Base-by-base conservation (phyloP, 2,113 vertebrate genomes). In the Ophiodon elongatus region DNA sequence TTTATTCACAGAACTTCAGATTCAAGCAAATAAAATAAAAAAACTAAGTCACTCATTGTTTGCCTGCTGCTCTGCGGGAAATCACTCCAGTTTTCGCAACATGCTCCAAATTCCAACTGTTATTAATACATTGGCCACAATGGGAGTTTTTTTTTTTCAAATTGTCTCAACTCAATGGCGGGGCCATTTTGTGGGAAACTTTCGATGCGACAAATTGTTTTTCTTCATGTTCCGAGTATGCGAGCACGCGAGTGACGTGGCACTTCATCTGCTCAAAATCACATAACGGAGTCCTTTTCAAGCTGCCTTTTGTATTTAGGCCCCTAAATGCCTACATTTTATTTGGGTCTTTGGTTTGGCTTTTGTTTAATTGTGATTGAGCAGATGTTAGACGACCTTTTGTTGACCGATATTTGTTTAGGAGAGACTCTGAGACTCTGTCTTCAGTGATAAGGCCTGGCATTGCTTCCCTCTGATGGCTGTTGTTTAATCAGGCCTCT, bases 401-500 rank as follows among this genome's bases (percentile, higher is more conserved):
- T 83, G 60, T 33, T 64, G 75, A 72, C 62, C 77, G 57, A 23
- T 87, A 39, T 88, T 92, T 92, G 35, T 88, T 89, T 73, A 72
- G 80, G 75, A 82, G 67, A 57, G 13, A 9, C 77, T 76, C 73
- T 79, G 37, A 14, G 65, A 62, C 68, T 83, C 72, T 72, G 69
- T 52, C 70, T 81, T 87, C 31, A 21, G 56, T 21, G 69, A 91
- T 88, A 77, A 91, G 66, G 35, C 21, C 52, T 7, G 63, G 27
- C n/a, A 6, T 39, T 0, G 76, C 75, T 70, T 78, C 35, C 2
- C 56, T 88, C 74, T 82, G 71, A 86, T 80, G 57, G 57, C 73
- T 47, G 29, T 73, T 92, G 83, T 93, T 87, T 90, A 89, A 86
- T 89, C 89, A 86, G 89, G 39, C 62, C 47, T 43, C 66, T 65